Conservation (phyloP, 2,888 invertebrate genomes). For the Pandemis cinnamomeana region DNA sequence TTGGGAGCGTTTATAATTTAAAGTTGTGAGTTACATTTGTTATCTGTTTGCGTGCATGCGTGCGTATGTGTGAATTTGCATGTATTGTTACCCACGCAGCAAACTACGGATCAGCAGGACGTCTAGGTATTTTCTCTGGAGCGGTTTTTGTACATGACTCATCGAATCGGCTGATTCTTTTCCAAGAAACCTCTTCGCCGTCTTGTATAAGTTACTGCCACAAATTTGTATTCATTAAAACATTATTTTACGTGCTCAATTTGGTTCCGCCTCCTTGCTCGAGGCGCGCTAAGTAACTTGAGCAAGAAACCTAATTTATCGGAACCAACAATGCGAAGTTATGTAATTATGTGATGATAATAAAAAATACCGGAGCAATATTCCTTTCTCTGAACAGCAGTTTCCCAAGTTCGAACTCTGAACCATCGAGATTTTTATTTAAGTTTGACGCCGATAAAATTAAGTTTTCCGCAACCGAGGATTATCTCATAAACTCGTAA, state of each 20-base stretch:
- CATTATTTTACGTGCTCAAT: neutral
- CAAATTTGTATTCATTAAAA: constrained; percentile 7
- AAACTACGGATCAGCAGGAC: too few species aligned
- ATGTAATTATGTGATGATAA: constrained; percentile 35
- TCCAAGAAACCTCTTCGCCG: neutral
- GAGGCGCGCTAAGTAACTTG: neutral
- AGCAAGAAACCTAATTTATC: constrained; percentile 1
- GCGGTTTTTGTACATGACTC: neutral
- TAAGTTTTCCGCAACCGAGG: constrained; percentile 32
- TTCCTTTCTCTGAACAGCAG: constrained; percentile 26
- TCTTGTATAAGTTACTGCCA: neutral
- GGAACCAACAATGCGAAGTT: constrained; percentile 28
- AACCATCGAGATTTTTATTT: constrained; percentile 39
- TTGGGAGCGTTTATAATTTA: too few species aligned
- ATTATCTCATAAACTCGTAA: constrained; percentile 36
- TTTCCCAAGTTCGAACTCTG: constrained; percentile 32
- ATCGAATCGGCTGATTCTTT: neutral
- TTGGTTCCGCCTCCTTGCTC: neutral
- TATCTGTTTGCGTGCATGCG: too few species aligned
- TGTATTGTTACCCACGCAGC: too few species aligned
- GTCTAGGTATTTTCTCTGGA: too few species aligned
- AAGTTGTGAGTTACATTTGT: too few species aligned
- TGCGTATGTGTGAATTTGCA: too few species aligned
- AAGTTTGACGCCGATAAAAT: constrained; percentile 36
- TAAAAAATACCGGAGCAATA: constrained; percentile 36